These are phyloP conservation scores for Argya squamiceps DNA, from an alignment of 2,797 vertebrate species.

Conservation along the genomic window DNA sequence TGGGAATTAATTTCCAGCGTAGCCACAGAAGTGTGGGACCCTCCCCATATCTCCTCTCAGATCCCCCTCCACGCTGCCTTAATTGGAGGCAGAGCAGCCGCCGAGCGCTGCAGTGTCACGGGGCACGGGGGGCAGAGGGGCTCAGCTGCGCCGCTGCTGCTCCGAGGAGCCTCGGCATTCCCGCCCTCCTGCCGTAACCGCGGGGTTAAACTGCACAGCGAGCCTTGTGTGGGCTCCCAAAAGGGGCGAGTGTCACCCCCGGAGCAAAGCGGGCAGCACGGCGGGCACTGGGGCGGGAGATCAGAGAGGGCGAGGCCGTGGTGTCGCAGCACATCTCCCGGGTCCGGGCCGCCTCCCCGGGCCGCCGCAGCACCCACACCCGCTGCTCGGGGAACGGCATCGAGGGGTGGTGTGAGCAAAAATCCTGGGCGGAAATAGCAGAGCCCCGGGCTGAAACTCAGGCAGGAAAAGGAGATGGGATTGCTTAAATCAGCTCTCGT, in stretches of 20 bases:
- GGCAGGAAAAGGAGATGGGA: not conserved
- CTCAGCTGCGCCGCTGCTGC: not conserved
- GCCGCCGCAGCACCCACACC: not conserved
- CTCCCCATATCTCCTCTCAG: not conserved
- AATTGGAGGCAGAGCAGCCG: not conserved
- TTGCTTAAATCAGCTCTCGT: not conserved
- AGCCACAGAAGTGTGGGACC: not conserved
- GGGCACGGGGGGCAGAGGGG: not conserved
- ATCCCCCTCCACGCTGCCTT: not conserved
- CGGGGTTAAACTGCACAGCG: not conserved
- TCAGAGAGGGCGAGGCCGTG: not conserved
- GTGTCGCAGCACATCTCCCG: not conserved
- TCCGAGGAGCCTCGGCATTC: accelerated
- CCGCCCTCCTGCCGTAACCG: accelerated
- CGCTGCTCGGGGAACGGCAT: accelerated
- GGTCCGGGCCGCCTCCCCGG: not conserved
- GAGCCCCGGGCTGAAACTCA: not conserved
- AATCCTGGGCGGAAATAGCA: not conserved
- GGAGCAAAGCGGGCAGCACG: not conserved
- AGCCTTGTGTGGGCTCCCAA: too few species aligned
- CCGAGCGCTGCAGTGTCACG: accelerated
- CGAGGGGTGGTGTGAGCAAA: accelerated
- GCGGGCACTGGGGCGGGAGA: not conserved
- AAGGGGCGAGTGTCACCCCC: not conserved
- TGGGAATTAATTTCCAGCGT: not conserved